A percentile compares a stretch with the other conserved stretches of the same genome.
Conservation (phyloP, 2,113 vertebrate species). For the Onychostruthus taczanowskii region DNA sequence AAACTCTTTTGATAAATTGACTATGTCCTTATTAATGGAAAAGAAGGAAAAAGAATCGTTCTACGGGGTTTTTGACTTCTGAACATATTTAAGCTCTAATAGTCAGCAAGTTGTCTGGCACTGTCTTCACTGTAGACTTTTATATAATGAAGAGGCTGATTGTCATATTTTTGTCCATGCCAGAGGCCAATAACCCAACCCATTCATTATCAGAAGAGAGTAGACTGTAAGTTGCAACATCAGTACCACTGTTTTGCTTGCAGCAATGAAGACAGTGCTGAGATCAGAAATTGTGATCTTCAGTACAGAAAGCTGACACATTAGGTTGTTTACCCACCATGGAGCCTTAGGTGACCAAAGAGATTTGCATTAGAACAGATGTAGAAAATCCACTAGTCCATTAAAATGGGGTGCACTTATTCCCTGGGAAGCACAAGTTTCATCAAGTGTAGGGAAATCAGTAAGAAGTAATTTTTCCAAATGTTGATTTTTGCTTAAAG, state of each 20-base stretch:
- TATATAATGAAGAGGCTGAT: slow-evolving; percentile 17
- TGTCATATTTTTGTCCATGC: slow-evolving; percentile 55
- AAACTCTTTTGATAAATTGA: slow-evolving; percentile 47
- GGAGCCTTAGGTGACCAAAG: slow-evolving; percentile 57
- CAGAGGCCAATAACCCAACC: slow-evolving; percentile 58
- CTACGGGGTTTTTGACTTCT: slow-evolving; percentile 57
- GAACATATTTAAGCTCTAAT: slow-evolving; percentile 40
- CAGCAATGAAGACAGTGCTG: slow-evolving; percentile 45
- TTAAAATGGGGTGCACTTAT: slow-evolving; percentile 38
- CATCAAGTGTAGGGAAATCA: slow-evolving; percentile 51
- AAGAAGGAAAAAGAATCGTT: slow-evolving; percentile 56
- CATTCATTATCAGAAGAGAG: slow-evolving; percentile 44
- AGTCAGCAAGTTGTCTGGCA: slow-evolving; percentile 62
- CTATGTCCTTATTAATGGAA: slow-evolving; percentile 43
- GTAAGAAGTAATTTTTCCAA: slow-evolving; percentile 18
- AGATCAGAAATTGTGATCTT: slow-evolving; percentile 42
- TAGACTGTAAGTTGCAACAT: slow-evolving; percentile 32
- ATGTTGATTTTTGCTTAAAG: slow-evolving; percentile 71
- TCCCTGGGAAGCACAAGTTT: slow-evolving; percentile 40
- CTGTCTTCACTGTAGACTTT: slow-evolving; percentile 51
- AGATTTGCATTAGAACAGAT: slow-evolving; percentile 44
- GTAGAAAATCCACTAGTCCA: slow-evolving; percentile 42
- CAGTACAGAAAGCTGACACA: slow-evolving; percentile 42
- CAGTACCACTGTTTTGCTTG: slow-evolving; percentile 15
- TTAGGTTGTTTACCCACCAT: slow-evolving; percentile 30